Evolutionary conservation across 2,888 invertebrate genomes (phyloP).

Genomic region (Megalurothrips usitatus): DNA sequence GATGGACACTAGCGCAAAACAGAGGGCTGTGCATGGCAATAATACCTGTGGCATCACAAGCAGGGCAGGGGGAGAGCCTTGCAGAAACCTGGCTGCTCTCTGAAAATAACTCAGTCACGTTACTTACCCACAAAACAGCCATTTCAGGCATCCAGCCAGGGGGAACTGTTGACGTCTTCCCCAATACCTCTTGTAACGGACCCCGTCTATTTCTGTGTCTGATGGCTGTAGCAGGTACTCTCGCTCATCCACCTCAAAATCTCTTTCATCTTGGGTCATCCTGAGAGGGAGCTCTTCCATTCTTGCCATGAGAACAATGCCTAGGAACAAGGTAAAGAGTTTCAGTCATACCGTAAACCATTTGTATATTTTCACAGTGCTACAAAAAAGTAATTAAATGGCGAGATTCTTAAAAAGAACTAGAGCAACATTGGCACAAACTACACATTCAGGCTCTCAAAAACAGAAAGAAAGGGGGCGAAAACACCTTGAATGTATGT

Average conservation of each 20-base stretch:
- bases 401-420: neutral
- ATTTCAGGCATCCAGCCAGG: slow-evolving; percentile 30
- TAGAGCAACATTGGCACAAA: neutral
- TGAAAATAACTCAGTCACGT: neutral
- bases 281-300: slow-evolving; percentile 46
- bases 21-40: no score
- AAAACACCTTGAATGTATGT: neutral
- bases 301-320: slow-evolving; percentile 32
- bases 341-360: no score
- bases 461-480: neutral
- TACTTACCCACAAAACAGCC: slow-evolving; percentile 40
- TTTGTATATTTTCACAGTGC: neutral
- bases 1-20: no score
- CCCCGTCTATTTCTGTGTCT: slow-evolving; percentile 30
- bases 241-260: slow-evolving; percentile 48
- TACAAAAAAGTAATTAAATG: neutral
- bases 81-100: slow-evolving; percentile 3
- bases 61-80: no score
- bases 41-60: no score
- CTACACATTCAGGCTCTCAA: neutral
- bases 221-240: slow-evolving; percentile 46
- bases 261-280: slow-evolving; percentile 42
- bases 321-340: neutral
- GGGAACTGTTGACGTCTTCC: neutral
- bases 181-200: slow-evolving; percentile 5